phyloP scores from a whole-genome alignment of 2,113 vertebrate genomes.

The Setophaga kirtlandii region DNA sequence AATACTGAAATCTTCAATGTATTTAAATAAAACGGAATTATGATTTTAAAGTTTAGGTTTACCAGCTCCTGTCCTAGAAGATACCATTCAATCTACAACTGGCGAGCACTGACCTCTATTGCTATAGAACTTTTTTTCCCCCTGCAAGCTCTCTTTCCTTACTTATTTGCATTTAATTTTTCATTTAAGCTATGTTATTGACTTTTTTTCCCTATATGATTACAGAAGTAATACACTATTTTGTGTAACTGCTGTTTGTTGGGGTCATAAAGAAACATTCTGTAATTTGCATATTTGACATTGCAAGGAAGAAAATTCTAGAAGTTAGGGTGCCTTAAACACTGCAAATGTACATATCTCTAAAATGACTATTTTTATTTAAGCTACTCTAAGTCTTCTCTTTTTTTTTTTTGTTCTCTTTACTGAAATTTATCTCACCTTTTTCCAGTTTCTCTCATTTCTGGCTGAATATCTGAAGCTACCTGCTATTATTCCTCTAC shows the following conservation, averaged over 20 bases:
- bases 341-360: not conserved
- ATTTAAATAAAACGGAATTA: not conserved
- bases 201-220: not conserved
- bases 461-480: not conserved
- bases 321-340: not conserved
- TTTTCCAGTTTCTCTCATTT: not conserved
- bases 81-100: not conserved
- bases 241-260: not conserved
- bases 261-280: not conserved
- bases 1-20: not conserved
- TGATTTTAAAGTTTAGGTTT: not conserved
- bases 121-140: accelerated
- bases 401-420: not conserved
- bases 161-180: not conserved
- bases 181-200: not conserved
- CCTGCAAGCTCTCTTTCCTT: not conserved
- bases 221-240: not conserved
- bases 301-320: not conserved
- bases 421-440: not conserved
- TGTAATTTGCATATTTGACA: not conserved
- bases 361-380: not conserved
- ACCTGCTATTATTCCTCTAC: not conserved
- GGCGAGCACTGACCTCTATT: accelerated
- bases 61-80: not conserved
- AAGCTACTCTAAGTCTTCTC: not conserved